Base-by-base conservation (phyloP, 2,888 invertebrate genomes). In the Drosophila mayaguana region DNA sequence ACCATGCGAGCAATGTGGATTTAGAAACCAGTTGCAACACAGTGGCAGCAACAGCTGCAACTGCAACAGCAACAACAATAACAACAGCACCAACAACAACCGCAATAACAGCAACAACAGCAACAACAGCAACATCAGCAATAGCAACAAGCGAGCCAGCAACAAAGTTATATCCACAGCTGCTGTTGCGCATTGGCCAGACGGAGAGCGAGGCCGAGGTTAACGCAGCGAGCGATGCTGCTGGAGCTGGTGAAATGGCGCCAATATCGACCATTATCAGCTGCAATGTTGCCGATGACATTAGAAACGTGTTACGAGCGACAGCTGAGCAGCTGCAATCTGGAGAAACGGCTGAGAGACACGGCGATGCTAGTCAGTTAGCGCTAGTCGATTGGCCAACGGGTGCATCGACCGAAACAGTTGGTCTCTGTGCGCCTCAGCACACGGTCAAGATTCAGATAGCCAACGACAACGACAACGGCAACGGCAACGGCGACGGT, bases 371-470 rank as follows among this genome's bases (percentile, higher is more conserved):
- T 80, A 86, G 84, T 88, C 83, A 75, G 79, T 72, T 80, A 78
- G 78, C 72, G 75, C 67, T 78, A 80, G 81, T 86, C 88, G 91
- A 91, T 90, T 91, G 87, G 71, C 68, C 68, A 57, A 80, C 84
- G 88, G 91, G 90, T 90, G 91, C 90, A 91, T 81, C 89, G 89
- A 90, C 89, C 89, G 89, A 84, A 89, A 85, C 90, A 88, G 87
- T 87, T 73, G 75, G 65, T 66, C 63, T 68, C 74, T 64, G 79
- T 72, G 70, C 75, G 74, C 71, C 82, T 63, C 88, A 78, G 63
- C 87, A 92, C 85, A 91, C 92, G 74, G 91, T 92, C 53, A 92
- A 92, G 81, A 93, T 93, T 72, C 91, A 93, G 80, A 92, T 92
- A 71, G 90, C 89, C 63, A 88, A 91, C 70, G 14, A 22, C 22